These are phyloP conservation scores for Scortum barcoo DNA, from an alignment of 2,113 vertebrate species.

Conservation along the genomic window DNA sequence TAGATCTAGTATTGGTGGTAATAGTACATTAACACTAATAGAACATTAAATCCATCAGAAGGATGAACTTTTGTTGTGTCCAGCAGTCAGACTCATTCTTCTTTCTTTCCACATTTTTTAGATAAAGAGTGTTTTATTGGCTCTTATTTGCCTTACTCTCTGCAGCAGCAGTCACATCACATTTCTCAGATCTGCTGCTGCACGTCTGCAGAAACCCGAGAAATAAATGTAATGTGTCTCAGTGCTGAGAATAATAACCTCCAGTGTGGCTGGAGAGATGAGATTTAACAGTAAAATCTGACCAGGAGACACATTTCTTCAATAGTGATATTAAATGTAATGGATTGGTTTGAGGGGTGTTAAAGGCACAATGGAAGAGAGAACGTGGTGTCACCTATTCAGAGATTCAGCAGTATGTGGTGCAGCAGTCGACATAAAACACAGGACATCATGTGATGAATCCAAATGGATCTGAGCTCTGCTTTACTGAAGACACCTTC, in stretches of 20 bases:
- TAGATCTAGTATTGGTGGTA: too few relatives aligned
- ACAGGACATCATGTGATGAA: background rate
- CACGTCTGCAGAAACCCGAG: constrained; percentile 27
- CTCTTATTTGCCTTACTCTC: constrained; percentile 35
- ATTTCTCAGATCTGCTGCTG: constrained; percentile 50
- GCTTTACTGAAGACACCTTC: background rate
- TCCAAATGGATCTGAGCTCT: background rate
- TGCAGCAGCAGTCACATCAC: constrained; percentile 57
- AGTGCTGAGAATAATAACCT: constrained; percentile 49
- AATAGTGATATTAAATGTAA: constrained; percentile 14
- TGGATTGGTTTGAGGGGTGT: background rate
- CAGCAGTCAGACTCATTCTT: background rate
- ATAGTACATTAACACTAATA: too few relatives aligned
- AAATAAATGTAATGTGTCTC: constrained; percentile 45
- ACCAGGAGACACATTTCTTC: constrained; percentile 29
- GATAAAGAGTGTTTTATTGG: constrained; percentile 28
- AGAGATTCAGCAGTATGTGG: background rate
- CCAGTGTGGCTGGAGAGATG: constrained; percentile 25
- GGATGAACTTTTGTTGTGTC: background rate
- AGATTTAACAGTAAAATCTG: constrained; percentile 24
- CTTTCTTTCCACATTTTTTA: constrained; percentile 18
- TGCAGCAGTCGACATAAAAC: background rate
- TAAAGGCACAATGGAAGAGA: background rate
- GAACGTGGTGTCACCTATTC: too few relatives aligned
- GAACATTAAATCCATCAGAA: too few relatives aligned